Evolutionary conservation across 2,113 vertebrate genomes (phyloP).

Genomic region (Cranoglanis bouderius): DNA sequence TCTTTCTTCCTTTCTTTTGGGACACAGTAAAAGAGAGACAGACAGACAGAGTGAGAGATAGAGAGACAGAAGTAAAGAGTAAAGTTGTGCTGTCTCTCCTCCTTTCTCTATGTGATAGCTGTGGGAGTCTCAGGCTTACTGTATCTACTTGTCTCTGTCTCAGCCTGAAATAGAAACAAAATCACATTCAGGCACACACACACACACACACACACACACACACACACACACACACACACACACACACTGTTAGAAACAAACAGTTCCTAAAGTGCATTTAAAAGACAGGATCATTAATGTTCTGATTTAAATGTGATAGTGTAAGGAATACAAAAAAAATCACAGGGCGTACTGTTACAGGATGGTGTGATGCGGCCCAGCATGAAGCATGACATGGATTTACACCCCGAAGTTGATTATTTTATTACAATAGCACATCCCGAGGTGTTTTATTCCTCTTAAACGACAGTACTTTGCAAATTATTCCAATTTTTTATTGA

Average conservation of each 20-base stretch:
- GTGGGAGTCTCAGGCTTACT: background rate
- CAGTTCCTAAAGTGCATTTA: background rate
- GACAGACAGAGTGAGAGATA: background rate
- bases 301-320: background rate
- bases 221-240: background rate
- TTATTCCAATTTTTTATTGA: too few relatives aligned
- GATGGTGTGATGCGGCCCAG: background rate
- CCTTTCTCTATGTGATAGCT: background rate
- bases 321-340: background rate
- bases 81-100: background rate
- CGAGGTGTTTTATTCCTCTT: too few relatives aligned
- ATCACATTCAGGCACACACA: background rate
- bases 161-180: conserved; percentile 2
- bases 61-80: background rate
- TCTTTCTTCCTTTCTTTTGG: background rate
- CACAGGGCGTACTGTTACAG: background rate
- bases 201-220: background rate
- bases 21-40: background rate
- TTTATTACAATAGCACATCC: background rate
- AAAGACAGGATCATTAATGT: background rate
- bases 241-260: background rate
- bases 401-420: background rate
- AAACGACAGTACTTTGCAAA: too few relatives aligned
- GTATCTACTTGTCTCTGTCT: background rate
- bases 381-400: background rate